phyloP scores from a whole-genome alignment of 2,888 invertebrate genomes.

The Folsomia manolachei region DNA sequence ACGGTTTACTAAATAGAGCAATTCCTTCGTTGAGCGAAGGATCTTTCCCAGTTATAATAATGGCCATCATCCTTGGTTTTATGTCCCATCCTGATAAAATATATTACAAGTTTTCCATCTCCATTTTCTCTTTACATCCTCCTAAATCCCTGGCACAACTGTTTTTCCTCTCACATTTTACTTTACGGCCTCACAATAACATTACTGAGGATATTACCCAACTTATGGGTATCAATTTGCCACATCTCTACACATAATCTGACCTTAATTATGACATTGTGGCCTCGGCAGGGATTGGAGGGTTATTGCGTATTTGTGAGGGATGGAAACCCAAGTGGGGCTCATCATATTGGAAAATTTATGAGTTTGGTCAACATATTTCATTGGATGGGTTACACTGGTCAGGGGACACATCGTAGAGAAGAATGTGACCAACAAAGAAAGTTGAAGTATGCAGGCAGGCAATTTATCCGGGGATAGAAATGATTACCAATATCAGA shows the following conservation, averaged over 20 bases:
- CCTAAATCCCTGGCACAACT: background rate
- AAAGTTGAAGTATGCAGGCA: no score
- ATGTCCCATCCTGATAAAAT: slow-evolving; percentile 12
- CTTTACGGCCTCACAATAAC: background rate
- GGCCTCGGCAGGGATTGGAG: background rate
- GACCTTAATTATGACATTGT: background rate
- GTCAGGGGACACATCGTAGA: no score
- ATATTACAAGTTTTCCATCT: background rate
- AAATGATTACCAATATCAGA: no score
- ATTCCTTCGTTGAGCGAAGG: background rate
- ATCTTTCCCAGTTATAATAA: background rate
- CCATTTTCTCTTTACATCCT: background rate
- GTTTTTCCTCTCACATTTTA: background rate
- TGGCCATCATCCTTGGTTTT: background rate
- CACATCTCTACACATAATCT: background rate
- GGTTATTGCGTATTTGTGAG: background rate
- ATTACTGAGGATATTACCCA: background rate
- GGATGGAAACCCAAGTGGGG: background rate
- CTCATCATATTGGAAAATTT: no score
- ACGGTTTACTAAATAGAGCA: no score
- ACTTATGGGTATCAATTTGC: background rate
- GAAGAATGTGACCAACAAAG: no score
- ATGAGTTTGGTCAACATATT: no score
- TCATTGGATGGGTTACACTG: no score
- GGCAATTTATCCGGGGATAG: no score